Evolutionary conservation across 2,113 vertebrate genomes (phyloP).

Genomic region (Gopherus evgoodei): DNA sequence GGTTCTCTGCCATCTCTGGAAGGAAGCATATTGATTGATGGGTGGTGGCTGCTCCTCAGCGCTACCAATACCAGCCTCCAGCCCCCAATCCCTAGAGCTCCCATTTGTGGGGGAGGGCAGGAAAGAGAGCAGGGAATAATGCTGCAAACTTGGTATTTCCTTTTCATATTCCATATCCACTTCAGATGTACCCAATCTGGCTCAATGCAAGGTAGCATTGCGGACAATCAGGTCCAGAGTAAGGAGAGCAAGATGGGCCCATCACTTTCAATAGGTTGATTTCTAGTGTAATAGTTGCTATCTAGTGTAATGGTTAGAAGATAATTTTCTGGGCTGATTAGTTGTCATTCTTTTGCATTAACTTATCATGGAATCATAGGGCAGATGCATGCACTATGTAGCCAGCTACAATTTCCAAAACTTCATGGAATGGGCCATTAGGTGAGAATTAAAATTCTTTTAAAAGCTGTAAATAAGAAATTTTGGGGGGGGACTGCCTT

Average conservation of each 20-base stretch:
- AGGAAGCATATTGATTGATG: neutral
- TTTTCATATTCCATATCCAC: neutral
- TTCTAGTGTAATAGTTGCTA: neutral
- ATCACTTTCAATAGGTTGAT: neutral
- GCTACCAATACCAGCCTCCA: neutral
- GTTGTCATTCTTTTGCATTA: neutral
- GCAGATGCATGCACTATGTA: neutral
- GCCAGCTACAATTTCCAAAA: neutral
- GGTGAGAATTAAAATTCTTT: neutral
- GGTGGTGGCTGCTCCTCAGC: neutral
- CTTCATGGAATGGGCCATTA: neutral
- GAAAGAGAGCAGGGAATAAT: neutral
- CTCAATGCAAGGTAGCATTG: neutral
- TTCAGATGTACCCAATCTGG: neutral
- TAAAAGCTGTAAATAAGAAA: neutral
- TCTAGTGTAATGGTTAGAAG: neutral
- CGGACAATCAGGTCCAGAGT: neutral
- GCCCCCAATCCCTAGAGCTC: neutral
- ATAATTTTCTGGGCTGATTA: neutral
- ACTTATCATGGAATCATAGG: neutral
- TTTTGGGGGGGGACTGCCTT: neutral
- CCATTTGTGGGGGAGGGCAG: neutral
- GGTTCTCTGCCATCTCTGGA: neutral
- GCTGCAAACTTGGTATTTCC: neutral
- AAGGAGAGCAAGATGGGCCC: neutral